These are phyloP conservation scores for Leucopsar rothschildi DNA, from an alignment of 2,113 vertebrate species.

Conservation along the genomic window DNA sequence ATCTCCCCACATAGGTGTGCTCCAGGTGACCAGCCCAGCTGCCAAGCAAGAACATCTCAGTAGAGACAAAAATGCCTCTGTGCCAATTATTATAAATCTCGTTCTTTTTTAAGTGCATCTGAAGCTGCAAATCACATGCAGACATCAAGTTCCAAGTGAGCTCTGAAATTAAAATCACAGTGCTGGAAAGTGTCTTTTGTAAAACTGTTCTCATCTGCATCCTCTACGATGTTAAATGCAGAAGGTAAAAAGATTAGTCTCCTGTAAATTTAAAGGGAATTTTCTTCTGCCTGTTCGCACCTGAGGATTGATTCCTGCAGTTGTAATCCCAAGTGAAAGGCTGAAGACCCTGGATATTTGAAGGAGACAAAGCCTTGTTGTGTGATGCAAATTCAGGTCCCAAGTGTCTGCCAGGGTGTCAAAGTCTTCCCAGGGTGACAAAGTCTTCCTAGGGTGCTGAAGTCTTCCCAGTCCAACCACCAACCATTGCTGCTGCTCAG, in stretches of 20 bases:
- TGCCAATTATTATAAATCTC: background rate
- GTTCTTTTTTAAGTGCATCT: background rate
- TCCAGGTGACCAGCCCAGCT: background rate
- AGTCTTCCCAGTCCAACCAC: background rate
- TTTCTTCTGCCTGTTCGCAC: background rate
- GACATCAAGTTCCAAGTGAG: background rate
- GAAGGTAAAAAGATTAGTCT: background rate
- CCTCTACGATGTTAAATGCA: background rate
- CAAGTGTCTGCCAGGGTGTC: background rate
- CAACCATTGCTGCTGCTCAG: background rate
- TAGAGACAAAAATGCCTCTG: background rate
- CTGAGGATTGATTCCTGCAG: background rate
- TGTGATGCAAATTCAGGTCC: background rate
- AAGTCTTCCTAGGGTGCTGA: background rate
- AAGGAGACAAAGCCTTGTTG: background rate
- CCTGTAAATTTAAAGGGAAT: background rate
- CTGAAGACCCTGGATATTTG: background rate
- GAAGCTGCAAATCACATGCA: background rate
- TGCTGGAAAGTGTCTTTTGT: background rate
- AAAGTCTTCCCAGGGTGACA: background rate
- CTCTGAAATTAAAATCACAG: background rate
- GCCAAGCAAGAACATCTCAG: background rate
- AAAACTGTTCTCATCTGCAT: background rate
- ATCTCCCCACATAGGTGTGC: fast-evolving
- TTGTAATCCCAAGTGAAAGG: background rate